Conservation (phyloP, 2,888 invertebrate genomes). For the Pristionchus arcanus region DNA sequence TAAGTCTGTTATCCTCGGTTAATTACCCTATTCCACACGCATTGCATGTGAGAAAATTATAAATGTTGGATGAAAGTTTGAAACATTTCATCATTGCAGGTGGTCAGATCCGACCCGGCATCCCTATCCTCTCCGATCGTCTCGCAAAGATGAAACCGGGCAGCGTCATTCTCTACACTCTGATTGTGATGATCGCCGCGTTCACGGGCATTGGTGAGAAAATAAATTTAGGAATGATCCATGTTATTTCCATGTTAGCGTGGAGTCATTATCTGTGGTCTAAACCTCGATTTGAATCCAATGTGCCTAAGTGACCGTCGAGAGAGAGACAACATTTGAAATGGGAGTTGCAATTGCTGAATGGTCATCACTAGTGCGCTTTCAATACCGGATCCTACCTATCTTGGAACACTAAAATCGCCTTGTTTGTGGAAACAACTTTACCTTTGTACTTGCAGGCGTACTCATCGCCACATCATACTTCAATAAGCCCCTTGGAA, state of each 20-base stretch:
- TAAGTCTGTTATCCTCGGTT: too few species aligned
- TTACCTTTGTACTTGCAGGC: neutral
- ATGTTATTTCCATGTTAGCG: too few species aligned
- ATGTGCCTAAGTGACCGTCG: neutral
- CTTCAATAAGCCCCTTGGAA: neutral
- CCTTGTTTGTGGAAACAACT: too few species aligned
- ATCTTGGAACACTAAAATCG: too few species aligned
- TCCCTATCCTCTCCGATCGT: conserved; percentile 27
- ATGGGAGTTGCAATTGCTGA: too few species aligned
- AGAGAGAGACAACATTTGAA: too few species aligned
- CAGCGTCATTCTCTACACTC: conserved; percentile 55
- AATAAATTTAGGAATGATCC: neutral
- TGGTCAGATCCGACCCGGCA: conserved; percentile 51
- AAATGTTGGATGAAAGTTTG: too few species aligned
- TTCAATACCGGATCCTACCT: too few species aligned
- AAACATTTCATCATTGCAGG: conserved; percentile 9
- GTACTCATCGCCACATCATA: neutral
- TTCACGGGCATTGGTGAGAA: conserved; percentile 55
- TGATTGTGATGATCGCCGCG: conserved; percentile 56
- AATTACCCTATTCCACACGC: too few species aligned
- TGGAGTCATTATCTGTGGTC: too few species aligned
- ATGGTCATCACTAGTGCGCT: too few species aligned
- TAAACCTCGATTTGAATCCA: neutral
- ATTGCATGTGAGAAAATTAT: too few species aligned
- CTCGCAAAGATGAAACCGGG: conserved; percentile 52